A percentile compares a stretch with the other conserved stretches of the same genome.
Evolutionary conservation across 2,797 vertebrate genomes (phyloP).

Genomic region (Cirrhinus mrigala): DNA sequence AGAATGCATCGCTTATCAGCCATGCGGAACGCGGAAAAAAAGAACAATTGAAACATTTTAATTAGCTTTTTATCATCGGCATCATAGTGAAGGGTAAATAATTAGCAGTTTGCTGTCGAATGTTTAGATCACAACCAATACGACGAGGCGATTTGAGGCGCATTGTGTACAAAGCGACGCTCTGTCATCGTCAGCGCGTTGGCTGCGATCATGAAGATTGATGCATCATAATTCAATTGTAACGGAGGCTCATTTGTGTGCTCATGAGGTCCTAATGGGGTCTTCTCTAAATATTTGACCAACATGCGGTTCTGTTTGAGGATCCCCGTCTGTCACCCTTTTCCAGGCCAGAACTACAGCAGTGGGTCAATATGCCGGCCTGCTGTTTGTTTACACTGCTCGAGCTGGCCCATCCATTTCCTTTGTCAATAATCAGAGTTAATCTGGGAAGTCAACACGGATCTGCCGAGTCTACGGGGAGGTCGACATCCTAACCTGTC

Average conservation of each 20-base stretch:
- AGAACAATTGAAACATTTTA: conserved; percentile 71
- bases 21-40: conserved; percentile 68
- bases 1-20: conserved; percentile 66
- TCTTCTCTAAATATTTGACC: conserved; percentile 71
- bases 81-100: conserved; percentile 74
- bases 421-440: conserved; percentile 57
- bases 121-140: conserved; percentile 71
- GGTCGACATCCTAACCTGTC: conserved; percentile 37
- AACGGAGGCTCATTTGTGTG: conserved; percentile 64
- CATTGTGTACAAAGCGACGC: conserved; percentile 10
- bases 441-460: conserved; percentile 53
- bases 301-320: conserved; percentile 55
- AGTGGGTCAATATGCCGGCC: conserved; percentile 55
- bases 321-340: conserved; percentile 35
- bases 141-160: conserved; percentile 59
- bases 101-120: conserved; percentile 73
- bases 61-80: conserved; percentile 72
- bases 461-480: conserved; percentile 31
- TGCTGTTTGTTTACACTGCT: conserved; percentile 53
- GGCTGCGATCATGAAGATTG: background rate
- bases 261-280: conserved; percentile 62
- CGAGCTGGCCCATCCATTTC: conserved; percentile 33
- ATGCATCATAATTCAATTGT: conserved; percentile 65
- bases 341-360: conserved; percentile 44
- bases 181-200: background rate